Evolutionary conservation across 1,140 invertebrate genomes (phyloP), one percentile per base, ranked within the genome.

Genomic region (Magallana angulata): DNA sequence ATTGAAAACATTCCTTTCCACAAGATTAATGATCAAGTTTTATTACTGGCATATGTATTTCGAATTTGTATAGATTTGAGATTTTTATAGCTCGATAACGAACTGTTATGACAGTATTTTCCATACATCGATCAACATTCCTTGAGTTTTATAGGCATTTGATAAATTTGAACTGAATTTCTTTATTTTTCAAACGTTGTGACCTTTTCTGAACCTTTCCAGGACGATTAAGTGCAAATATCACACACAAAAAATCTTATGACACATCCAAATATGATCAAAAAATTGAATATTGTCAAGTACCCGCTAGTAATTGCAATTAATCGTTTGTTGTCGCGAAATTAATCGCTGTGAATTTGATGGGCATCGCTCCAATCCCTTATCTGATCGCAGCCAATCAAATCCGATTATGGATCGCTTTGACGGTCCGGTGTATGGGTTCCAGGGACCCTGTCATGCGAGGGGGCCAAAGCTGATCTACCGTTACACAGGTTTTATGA

Each of bases 391-490:
- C 36, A 18, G 24, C 9, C 68, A 24, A 12, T 76, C 68, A 76
- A 71, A 76, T 76, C 68, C 24, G 68, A 76, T 76, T 76, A 76
- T 76, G 3, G 68, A 11, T 12, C 18, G 24, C 24, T 76, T 76
- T 76, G 68, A 76, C 68, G 12, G 68, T 76, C 24, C 18, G 68
- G 8, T 76, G 68, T 76, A 76, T 76, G 36, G 68, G 6, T 18
- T 76, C 68, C 24, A 30, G 4, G 30, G 68, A 76, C 68, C 68
- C 9, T 24, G 8, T 11, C 68, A 76, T 76, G 68, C 68, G 68
- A 76, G 68, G 68, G 68, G 68, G 36, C 12, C 68, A 76, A 76
- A 76, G 68, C 36, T 76, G 68, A 76, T 76, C 68, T 76, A 76
- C 18, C 68, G 68, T 76, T 76, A 76, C 36, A 76, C 68, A 76